Evolutionary conservation across 2,113 vertebrate species (phyloP).

Genomic region (Sinocyclocheilus grahami): DNA sequence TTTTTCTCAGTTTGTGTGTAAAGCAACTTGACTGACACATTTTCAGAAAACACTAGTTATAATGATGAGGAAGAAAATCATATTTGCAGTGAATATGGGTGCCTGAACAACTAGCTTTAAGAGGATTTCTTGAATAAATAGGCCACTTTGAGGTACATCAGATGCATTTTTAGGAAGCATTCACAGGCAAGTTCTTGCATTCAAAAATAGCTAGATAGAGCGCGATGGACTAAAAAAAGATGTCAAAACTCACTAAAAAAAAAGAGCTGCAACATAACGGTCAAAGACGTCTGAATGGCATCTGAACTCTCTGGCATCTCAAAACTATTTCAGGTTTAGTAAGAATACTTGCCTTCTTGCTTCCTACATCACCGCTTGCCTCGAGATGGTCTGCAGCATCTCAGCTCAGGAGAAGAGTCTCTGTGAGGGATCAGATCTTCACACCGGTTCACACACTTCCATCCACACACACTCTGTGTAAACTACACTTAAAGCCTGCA

Average conservation of each 20-base stretch:
- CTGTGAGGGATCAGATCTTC: conserved; percentile 18
- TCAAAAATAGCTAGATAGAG: not conserved
- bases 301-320: not conserved
- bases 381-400: not conserved
- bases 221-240: not conserved
- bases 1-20: too few species aligned
- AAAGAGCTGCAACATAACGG: not conserved
- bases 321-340: conserved; percentile 2
- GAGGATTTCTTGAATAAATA: not conserved
- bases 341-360: not conserved
- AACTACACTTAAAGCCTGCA: conserved; percentile 30
- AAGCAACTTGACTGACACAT: too few species aligned
- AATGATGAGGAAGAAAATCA: not conserved
- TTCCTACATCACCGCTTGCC: not conserved
- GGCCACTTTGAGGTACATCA: not conserved
- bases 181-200: not conserved
- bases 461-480: not conserved
- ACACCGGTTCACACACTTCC: conserved; percentile 36
- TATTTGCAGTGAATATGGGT: not conserved
- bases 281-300: not conserved
- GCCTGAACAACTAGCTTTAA: not conserved
- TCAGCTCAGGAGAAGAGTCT: not conserved
- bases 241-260: not conserved
- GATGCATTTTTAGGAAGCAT: not conserved
- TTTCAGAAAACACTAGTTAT: too few species aligned